Percentiles rank a stretch among this genome's conserved stretches.
These are phyloP conservation scores for Brevimyrus niger DNA, from an alignment of 2,113 vertebrate genomes.

Conservation along the genomic window DNA sequence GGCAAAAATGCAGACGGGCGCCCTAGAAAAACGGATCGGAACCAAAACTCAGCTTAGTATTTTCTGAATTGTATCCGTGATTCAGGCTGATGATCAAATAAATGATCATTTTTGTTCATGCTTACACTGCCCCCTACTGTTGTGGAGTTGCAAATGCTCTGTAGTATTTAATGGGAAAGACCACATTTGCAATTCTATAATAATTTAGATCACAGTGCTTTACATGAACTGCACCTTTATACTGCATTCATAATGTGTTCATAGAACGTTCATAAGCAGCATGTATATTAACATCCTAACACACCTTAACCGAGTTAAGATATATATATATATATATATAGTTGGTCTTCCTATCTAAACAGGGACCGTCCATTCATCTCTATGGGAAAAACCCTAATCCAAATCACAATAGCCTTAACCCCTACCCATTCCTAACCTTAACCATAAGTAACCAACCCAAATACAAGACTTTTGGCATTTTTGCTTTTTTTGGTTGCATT, in stretches of 20 bases:
- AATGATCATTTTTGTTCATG: not conserved
- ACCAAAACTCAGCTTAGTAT: not conserved
- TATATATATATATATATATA: too few relatives aligned
- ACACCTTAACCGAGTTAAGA: not conserved
- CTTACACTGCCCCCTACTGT: conserved; percentile 12
- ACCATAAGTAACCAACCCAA: too few relatives aligned
- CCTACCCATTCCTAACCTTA: too few relatives aligned
- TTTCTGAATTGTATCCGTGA: not conserved
- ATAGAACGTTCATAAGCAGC: not conserved
- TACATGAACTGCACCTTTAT: not conserved
- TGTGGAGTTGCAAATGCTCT: not conserved
- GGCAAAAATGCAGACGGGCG: not conserved
- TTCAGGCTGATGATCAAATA: not conserved
- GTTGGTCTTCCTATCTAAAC: not conserved
- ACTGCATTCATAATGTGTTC: not conserved
- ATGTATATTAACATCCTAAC: not conserved
- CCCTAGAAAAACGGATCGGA: not conserved
- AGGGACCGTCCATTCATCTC: too few relatives aligned
- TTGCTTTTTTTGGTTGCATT: too few relatives aligned
- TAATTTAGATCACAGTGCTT: not conserved
- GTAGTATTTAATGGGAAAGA: not conserved
- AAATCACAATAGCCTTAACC: too few relatives aligned
- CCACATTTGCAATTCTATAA: not conserved
- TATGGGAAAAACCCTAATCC: too few relatives aligned
- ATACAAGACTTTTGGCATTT: too few relatives aligned